Evolutionary conservation across 2,888 invertebrate genomes (phyloP), one percentile per base, ranked within the genome.

Genomic region (Ennomos quercinarius): DNA sequence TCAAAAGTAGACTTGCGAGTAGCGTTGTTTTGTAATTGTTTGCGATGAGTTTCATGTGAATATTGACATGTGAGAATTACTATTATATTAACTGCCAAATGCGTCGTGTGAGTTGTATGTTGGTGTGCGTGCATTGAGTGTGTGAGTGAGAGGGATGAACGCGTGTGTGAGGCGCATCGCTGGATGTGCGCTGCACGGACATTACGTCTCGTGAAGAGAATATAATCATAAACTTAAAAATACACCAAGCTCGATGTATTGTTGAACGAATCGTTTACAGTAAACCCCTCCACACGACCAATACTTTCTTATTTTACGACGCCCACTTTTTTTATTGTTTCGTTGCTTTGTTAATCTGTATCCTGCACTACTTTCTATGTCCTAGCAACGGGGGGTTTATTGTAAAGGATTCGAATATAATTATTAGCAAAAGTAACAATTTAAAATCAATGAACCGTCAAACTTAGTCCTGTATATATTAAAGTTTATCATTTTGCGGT

Each of bases 381-480:
- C 84, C 83, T 75, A 74, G 72, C 58, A 52, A 64, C 61, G 61
- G 67, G 83, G 82, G 84, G 84, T 87, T 86, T 84, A 82, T 76
- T 80, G 84, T 78, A 80, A 86, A 80, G 78, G 84, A 81, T 78
- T 74, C 71, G 64, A 74, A 76, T 79, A 76, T 70, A 73, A 80
- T 73, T 77, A 75, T 81, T 83, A 87, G 80, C 71, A 74, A 81
- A 83, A 86, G 78, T 86, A 87, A 85, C 81, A 80, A 80, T 83
- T 84, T 84, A 79, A 84, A 85, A 83, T 88, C 76, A 86, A 85
- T 83, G 81, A 87, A 85, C 84, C 81, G 82, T 84, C 85, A 68
- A 66, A 83, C 83, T 89, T 89, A 90, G 89, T 87, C 84, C 78
- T 91, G 91, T 92, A 89, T 86, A 91, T 92, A 91, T 85, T 76